Base-by-base conservation (phyloP, 2,113 vertebrate species). In the Prunella himalayana region DNA sequence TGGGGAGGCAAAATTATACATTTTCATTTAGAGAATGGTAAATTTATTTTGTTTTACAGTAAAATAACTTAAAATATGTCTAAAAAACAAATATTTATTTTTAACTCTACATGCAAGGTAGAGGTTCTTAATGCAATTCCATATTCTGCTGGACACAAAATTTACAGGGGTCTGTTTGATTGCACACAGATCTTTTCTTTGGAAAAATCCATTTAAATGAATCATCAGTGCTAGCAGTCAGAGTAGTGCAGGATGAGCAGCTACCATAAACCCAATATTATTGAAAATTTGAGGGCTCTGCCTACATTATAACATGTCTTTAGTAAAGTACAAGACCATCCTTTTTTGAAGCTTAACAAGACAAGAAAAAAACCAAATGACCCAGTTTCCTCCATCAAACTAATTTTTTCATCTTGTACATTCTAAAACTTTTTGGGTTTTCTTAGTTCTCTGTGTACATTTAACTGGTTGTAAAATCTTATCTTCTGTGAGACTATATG, bases 191-290 rank as follows among this genome's bases (percentile, higher is more conserved):
- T 6, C 2, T 80, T 71, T 86, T 73, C 28, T 42, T 91, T 59
- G 61, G 28, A 82, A 72, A 93, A 88, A 45, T 44, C 18, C 25
- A 8, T 60, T 14, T 31, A 49, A 51, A 50, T 18, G 13, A 37
- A 72, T 57, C 18, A 60, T 39, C 6, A 4, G 5, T 69, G 9
- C 4, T 76, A 86, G 11, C 28, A 83, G 35, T 15, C 61, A 61
- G 0, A 2, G 16, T 19, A 61, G 8, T 56, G 22, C 47, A 47
- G 17, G 44, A 45, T 4, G 2, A 72, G 8, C 5, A 82, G 1
- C 41, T 76, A 39, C 23, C 7, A 82, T 23, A 85, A 54, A 75
- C 10, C 4, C 2, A 54, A 56, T 1, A 49, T 13, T 11, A 75
- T 25, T 41, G 44, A 91, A 91, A 92, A 56, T 44, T 27, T 15